phyloP scores from a whole-genome alignment of 2,797 vertebrate species.

The Cacajao melanocephalus region DNA sequence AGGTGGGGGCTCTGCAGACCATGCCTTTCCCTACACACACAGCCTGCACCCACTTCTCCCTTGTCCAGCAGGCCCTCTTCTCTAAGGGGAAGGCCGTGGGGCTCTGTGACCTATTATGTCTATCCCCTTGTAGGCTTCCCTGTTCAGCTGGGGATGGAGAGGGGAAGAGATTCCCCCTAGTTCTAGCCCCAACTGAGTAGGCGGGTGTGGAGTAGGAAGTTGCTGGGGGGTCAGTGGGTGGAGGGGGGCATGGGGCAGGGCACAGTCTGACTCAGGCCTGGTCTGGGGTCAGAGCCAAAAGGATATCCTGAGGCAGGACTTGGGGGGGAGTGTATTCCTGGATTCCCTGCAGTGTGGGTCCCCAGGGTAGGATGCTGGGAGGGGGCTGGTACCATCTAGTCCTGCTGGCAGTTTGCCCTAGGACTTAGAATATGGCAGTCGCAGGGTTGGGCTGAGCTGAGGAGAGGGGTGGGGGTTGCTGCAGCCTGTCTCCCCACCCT shows the following conservation, averaged over 20 bases:
- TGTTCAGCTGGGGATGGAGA: not conserved
- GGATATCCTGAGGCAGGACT: conserved; percentile 77
- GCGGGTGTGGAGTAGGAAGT: conserved; percentile 63
- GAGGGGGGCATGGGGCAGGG: not conserved
- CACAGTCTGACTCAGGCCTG: conserved; percentile 74
- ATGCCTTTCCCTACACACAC: too few relatives aligned
- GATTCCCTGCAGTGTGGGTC: conserved; percentile 67
- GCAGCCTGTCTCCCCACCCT: not conserved
- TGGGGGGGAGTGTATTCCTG: conserved; percentile 33
- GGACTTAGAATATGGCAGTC: not conserved
- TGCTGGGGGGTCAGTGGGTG: conserved; percentile 51
- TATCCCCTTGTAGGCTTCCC: not conserved
- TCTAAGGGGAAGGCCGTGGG: not conserved
- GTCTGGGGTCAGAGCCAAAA: conserved; percentile 77
- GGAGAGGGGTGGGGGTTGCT: not conserved
- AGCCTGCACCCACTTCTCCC: not conserved
- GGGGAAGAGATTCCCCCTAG: not conserved
- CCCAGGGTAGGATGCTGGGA: conserved; percentile 47
- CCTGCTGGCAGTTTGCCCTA: not conserved
- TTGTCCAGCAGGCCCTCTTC: not conserved
- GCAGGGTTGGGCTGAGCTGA: not conserved
- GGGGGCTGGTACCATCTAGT: not conserved
- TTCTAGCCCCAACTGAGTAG: conserved; percentile 6
- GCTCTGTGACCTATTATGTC: not conserved
- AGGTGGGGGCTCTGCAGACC: not conserved